Evolutionary conservation across 2,113 vertebrate genomes (phyloP), one percentile per base, ranked within the genome.

Genomic region (Plestiodon gilberti): DNA sequence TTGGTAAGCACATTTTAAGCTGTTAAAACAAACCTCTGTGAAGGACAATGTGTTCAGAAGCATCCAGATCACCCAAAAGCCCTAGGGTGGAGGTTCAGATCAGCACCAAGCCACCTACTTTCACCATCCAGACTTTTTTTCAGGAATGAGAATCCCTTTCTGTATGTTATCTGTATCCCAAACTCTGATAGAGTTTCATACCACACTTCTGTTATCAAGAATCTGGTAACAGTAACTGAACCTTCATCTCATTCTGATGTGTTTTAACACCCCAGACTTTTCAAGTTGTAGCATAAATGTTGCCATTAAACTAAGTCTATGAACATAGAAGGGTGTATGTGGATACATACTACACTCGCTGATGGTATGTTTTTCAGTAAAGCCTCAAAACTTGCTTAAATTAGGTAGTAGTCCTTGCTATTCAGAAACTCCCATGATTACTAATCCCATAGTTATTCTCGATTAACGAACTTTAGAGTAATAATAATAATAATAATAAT

Each of bases 1-100:
- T 94, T 99, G 99, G 99, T 99, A 96, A 97, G 98, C 67, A 79
- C 61, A 82, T 48, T 10, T n/a, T n/a, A n/a, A 0, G 10, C 1
- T 62, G 30, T 8, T 85, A 81, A 82, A 81, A 40, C 2, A 76
- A 30, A 23, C 38, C 76, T 78, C 61, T 0, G 82, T 22, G 82
- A 88, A 88, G 38, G 35, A 17, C 83, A 83, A 4, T 65, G 30
- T 52, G 18, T 85, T 48, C 81, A 28, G 57, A 48, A 33, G n/a
- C 9, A 76, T 76, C 33, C 74, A 57, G 5, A 78, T 55, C 25
- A 65, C 4, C 28, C n/a, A 77, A 25, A 17, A 87, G 28, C 28
- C 84, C 25, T 23, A 7, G 18, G 17, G 23, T 78, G 38, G 38
- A 71, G 28, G 3, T 57, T 35, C 38, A 77, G 48, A 71, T 78